These are phyloP conservation scores for Propithecus coquereli DNA, from an alignment of 2,113 vertebrate species.

Conservation along the genomic window DNA sequence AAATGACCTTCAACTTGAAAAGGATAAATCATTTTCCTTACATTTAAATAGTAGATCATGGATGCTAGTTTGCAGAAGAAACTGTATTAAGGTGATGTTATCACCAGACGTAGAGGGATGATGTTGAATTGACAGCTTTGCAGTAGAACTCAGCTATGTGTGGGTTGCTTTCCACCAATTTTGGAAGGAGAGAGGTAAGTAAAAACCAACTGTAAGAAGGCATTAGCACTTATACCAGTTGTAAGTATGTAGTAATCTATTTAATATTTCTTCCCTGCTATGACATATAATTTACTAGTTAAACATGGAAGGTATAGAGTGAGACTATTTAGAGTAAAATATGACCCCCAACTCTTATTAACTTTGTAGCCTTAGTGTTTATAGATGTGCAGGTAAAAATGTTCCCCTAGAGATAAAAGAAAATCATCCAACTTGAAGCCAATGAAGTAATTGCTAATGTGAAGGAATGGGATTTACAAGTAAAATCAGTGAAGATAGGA, in stretches of 20 bases:
- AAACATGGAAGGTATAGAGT: not conserved
- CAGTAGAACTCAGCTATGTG: not conserved
- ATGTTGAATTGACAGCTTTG: not conserved
- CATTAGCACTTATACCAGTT: not conserved
- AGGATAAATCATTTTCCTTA: not conserved
- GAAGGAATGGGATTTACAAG: not conserved
- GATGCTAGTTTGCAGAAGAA: not conserved
- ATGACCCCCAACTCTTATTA: not conserved
- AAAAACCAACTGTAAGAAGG: not conserved
- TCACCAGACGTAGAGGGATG: not conserved
- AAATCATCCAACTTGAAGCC: not conserved
- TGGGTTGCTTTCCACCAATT: not conserved
- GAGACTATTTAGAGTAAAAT: not conserved
- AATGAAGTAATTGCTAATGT: not conserved
- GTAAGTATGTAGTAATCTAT: not conserved
- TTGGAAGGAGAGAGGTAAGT: not conserved
- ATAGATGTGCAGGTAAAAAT: not conserved
- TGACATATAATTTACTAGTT: not conserved
- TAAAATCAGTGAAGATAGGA: not conserved
- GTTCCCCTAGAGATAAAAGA: not conserved
- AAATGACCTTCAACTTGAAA: not conserved
- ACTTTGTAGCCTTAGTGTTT: not conserved
- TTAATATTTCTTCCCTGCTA: not conserved
- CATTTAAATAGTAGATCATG: not conserved
- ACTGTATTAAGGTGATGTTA: not conserved